A percentile compares a stretch with the other conserved stretches of the same genome.
These are phyloP conservation scores for Polyodon spathula DNA, from an alignment of 2,113 vertebrate genomes.

Conservation along the genomic window DNA sequence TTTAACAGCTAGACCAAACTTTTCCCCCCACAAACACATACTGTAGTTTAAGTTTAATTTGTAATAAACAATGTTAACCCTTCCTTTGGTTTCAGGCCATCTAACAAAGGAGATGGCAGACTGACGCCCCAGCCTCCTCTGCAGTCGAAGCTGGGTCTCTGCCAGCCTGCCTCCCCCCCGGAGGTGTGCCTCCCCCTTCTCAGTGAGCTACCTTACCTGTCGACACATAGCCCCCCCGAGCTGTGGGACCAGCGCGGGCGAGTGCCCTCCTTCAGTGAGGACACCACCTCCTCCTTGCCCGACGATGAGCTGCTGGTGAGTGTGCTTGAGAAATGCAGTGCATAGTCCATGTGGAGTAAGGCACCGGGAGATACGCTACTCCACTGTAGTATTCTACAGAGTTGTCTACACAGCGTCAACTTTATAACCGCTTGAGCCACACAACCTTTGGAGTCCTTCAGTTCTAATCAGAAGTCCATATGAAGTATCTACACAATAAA, in stretches of 20 bases:
- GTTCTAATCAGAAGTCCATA: too few species aligned
- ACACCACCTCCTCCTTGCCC: constrained; percentile 20
- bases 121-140: constrained; percentile 21
- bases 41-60: too few species aligned
- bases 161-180: neutral
- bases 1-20: too few species aligned
- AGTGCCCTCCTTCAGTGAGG: constrained; percentile 29
- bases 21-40: too few species aligned
- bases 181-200: neutral
- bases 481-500: too few species aligned
- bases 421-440: too few species aligned
- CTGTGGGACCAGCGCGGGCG: constrained; percentile 13
- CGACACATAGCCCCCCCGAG: constrained; percentile 8
- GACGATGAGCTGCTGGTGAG: constrained; percentile 36
- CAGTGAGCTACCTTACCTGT: neutral
- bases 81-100: constrained; percentile 25
- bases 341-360: too few species aligned
- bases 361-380: too few species aligned
- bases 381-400: too few species aligned
- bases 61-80: too few species aligned
- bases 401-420: too few species aligned
- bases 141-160: constrained; percentile 17
- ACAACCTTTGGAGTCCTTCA: too few species aligned
- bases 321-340: constrained; percentile 5
- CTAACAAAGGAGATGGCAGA: constrained; percentile 27